Base-by-base conservation (phyloP, 1,140 invertebrate genomes). In the Andrena cerasifolii region DNA sequence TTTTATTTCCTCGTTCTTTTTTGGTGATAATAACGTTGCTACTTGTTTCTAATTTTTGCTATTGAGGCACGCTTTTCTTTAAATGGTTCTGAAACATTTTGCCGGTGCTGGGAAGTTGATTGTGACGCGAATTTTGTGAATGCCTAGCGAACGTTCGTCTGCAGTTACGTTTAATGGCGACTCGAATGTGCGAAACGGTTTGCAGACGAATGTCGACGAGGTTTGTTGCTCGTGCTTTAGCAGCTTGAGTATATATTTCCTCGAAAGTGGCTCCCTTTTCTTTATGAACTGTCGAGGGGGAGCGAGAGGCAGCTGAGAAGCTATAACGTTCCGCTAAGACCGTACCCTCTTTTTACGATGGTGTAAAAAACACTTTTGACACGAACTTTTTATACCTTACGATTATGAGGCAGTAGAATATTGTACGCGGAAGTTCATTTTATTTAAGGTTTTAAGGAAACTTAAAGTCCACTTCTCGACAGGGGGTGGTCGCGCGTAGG, bases 331-430 rank as follows among this genome's bases (percentile, higher is more conserved):
- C 8, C 18, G 14, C 56, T 26, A 33, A 43, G 31, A n/a, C 24
- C 18, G 14, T 43, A 77, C n/a, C 31, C 33, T 51, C 56, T 21
- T 26, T 77, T 77, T 77, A 77, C 26, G 75, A 53, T 43, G 43
- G 47, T 45, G 47, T 77, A 77, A 71, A 77, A 71, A 71, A 61
- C 47, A 62, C 56, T 71, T 71, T 62, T 43, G 66, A 77, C 67
- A 71, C 56, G 56, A 77, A 45, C 45, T 45, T 77, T 61, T 71
- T 62, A 71, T 16, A 71, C 36, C 8, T 71, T 31, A 21, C 56
- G 56, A 62, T 47, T 18, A 24, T 6, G 10, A 61, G n/a, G 1
- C 21, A 21, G 24, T 31, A 16, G 21, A 33, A 71, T 33, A 45
- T 12, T 26, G 24, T n/a, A 18, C 16, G n/a, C 24, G 21, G n/a